phyloP scores from a whole-genome alignment of 1,140 invertebrate genomes.

The Drosophila oshimai region DNA sequence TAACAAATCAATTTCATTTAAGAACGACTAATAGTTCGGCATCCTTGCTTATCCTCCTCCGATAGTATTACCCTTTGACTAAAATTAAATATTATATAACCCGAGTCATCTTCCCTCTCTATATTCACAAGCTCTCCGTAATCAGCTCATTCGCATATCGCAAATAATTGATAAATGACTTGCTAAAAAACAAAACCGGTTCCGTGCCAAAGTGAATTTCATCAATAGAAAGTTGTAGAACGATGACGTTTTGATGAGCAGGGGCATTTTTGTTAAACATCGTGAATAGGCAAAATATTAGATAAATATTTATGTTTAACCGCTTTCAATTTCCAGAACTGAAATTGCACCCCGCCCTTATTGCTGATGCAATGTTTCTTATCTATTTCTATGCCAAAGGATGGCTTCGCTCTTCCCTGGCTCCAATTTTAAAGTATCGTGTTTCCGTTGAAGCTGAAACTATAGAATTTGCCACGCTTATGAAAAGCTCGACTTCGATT shows the following conservation, averaged over 20 bases:
- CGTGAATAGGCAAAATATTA: conserved; percentile 2
- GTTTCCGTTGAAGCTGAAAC: conserved; percentile 19
- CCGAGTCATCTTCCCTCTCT: not conserved
- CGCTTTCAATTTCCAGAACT: conserved; percentile 6
- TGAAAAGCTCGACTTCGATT: conserved; percentile 40
- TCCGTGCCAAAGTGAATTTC: conserved; percentile 36
- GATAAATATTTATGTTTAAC: conserved; percentile 6
- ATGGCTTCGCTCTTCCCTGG: not conserved
- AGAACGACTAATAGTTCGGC: too few species aligned
- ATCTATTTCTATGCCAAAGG: conserved; percentile 9
- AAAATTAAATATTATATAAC: too few species aligned
- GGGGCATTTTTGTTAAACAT: not conserved
- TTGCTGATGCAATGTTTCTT: conserved; percentile 36
- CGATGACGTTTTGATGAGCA: conserved; percentile 32
- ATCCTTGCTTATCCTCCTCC: too few species aligned
- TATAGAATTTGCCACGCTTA: conserved; percentile 24
- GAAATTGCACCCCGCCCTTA: not conserved
- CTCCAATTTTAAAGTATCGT: conserved; percentile 49
- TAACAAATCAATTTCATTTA: too few species aligned
- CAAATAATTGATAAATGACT: conserved; percentile 51
- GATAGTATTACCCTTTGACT: not conserved
- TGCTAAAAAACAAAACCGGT: conserved; percentile 18
- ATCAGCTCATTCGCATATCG: conserved; percentile 18
- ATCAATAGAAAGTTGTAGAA: conserved; percentile 59
- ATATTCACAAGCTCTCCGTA: not conserved